Base-by-base conservation (phyloP, 2,113 vertebrate species). In the Seriola quinqueradiata region DNA sequence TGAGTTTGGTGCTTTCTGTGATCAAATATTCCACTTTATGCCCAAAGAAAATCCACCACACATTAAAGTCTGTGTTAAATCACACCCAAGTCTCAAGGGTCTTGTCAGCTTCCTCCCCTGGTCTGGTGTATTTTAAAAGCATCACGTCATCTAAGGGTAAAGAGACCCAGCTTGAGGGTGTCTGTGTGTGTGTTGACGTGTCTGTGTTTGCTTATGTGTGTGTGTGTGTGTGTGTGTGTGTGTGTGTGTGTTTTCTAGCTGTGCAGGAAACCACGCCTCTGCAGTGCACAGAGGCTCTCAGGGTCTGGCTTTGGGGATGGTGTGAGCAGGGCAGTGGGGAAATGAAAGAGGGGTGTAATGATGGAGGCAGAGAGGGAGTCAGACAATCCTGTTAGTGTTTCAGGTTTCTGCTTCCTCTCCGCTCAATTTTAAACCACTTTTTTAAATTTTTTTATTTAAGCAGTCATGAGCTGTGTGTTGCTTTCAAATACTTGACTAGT, bases 221-320 rank as follows among this genome's bases (percentile, higher is more conserved):
- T 67, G 68, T 73, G 76, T 77, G 70, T 69, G 59, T 74, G 52
- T 73, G 75, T 88, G 66, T 61, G 58, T 76, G 58, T 69, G 42
- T 44, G 61, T 59, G 70, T 58, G 82, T 77, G 58, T 59, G 58
- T 61, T 8, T 68, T 72, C 25, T 64, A 60, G 73, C 82, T 67
- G 76, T 74, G 70, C 92, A 94, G 95, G 94, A 96, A 95, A 91
- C 94, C 94, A 90, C 93, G 57, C 94, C 94, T 91, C 73, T 86
- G 79, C 88, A 84, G 76, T 65, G 73, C 82, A 87, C 74, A 60
- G 8, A 70, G 58, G 77, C 83, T 84, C 82, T 78, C 69, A 68
- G 74, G 75, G 73, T 52, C 69, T 79, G 69, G 70, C 54, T 86
- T 87, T 73, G 25, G 70, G 28, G 76, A 17, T 36, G 59, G 50